Evolutionary conservation across 1,140 invertebrate species (phyloP).

Genomic region (Yoshiicerus persimilis): DNA sequence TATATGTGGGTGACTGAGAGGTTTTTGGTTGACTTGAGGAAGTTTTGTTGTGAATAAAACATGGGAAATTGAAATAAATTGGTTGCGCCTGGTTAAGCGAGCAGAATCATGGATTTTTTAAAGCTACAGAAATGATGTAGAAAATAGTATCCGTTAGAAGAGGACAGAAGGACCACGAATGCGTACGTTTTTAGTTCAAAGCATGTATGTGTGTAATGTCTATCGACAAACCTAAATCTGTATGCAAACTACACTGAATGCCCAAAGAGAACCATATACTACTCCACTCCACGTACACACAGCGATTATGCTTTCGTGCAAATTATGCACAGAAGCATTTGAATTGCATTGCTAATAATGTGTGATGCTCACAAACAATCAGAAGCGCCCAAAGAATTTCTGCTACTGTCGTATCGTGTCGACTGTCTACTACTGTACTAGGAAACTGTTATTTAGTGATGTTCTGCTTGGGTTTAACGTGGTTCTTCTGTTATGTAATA

Average conservation of each 20-base stretch:
- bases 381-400: neutral
- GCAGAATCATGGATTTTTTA: neutral
- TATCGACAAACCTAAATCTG: no score
- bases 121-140: neutral
- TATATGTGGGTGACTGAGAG: neutral
- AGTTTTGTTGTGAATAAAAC: neutral
- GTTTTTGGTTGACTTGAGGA: neutral
- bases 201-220: neutral
- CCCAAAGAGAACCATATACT: neutral
- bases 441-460: neutral
- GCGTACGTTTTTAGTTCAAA: neutral
- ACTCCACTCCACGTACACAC: neutral
- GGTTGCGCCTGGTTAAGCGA: neutral
- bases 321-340: neutral
- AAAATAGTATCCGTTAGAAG: neutral
- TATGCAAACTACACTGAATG: neutral
- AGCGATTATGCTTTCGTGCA: neutral
- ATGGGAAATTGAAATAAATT: neutral
- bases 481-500: neutral
- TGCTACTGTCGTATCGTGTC: neutral
- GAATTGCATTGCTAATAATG: neutral
- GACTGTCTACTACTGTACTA: neutral
- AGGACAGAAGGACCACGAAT: neutral
- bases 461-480: neutral
- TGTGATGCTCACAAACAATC: neutral